Base-by-base conservation (phyloP, 2,888 invertebrate species). In the Cephus sareptanus region DNA sequence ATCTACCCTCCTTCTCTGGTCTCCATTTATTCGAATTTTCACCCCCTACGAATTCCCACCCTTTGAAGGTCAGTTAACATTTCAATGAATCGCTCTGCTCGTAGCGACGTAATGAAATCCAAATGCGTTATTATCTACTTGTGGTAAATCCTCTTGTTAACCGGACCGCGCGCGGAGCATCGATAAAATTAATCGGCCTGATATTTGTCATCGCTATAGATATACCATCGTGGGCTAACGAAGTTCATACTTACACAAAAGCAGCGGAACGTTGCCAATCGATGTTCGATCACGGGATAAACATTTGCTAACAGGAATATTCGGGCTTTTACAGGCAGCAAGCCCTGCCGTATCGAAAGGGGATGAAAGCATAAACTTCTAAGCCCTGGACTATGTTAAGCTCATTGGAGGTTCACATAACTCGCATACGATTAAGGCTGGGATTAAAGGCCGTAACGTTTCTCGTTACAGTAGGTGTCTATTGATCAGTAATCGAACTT, bases 281-380 rank as follows among this genome's bases (percentile, higher is more conserved):
- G 40, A 56, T 56, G 40, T 56, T 56, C 40, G 40, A 56, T 56
- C 40, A 9, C 6, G 40, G 23, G 40, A 56, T 23, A 56, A 56
- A 56, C 23, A 56, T 56, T 56, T 23, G 15, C 23, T 9, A 56
- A 23, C 40, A 23, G 40, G 40, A 23, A 23, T 23, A 23, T 56
- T 56, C 9, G 40, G 2, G 40, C 40, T 56, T 56, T 56, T 23
- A 9, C 40, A 23, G 40, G 40, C 40, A 9, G 23, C 40, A 56
- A 23, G 6, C 23, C 40, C 40, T 71, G 30, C 12, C 71, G 1
- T 6, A 34, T 33, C 23, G 34, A 70, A 34, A 34, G 23, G 33
- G 82, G 3, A 84, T 82, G 12, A 69, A 80, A 80, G 79, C 79
- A 76, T 37, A 33, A 74, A 73, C 73, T 71, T 30, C 33, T 31